Evolutionary conservation across 2,888 invertebrate genomes (phyloP).

Genomic region (Rhopalosiphum nymphaeae): DNA sequence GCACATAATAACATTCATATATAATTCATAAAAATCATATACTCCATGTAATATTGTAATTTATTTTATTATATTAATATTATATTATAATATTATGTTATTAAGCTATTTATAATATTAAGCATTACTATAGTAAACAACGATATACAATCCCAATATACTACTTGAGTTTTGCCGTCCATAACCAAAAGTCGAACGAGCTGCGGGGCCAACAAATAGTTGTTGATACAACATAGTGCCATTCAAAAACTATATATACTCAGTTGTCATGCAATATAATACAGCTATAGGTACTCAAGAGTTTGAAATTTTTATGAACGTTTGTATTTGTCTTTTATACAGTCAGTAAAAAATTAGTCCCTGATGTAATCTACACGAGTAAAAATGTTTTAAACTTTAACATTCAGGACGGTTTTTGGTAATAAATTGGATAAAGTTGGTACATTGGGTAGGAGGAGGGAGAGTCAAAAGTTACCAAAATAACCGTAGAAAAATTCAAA

Average conservation of each 20-base stretch:
- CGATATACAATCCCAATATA: too few relatives aligned
- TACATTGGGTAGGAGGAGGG: not conserved
- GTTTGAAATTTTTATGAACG: not conserved
- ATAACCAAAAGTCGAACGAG: not conserved
- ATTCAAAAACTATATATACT: not conserved
- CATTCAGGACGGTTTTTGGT: not conserved
- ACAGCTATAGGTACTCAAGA: not conserved
- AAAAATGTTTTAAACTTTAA: not conserved
- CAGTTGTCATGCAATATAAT: not conserved
- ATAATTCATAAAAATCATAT: not conserved
- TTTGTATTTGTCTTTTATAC: not conserved
- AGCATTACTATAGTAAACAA: not conserved
- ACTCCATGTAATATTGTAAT: not conserved
- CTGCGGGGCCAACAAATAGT: not conserved
- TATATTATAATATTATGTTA: not conserved
- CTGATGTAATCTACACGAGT: not conserved
- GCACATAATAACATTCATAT: not conserved
- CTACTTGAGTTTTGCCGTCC: not conserved
- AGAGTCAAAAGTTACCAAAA: not conserved
- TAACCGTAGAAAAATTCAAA: not conserved
- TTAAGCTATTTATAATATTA: not conserved
- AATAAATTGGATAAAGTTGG: not conserved
- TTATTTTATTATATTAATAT: not conserved
- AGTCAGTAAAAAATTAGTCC: not conserved
- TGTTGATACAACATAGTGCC: not conserved